Evolutionary conservation across 92 coral and sea anemone species (phyloP).

Genomic region (Epizoanthus rinbou): DNA sequence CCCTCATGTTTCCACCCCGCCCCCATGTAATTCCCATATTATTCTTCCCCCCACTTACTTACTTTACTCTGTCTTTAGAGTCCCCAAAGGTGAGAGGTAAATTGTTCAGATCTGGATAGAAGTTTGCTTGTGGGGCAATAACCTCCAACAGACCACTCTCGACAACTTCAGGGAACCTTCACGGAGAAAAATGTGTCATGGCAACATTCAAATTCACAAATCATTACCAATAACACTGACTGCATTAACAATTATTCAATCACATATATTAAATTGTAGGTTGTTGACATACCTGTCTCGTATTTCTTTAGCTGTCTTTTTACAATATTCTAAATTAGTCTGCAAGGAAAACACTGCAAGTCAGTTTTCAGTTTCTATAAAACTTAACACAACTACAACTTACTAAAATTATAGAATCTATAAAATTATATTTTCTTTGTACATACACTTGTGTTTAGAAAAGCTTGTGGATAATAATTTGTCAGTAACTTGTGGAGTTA

Average conservation of each 20-base stretch:
- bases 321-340: constrained; percentile 59
- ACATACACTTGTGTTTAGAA: too few relatives aligned
- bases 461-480: too few relatives aligned
- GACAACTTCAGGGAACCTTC: constrained; percentile 66
- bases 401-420: too few relatives aligned
- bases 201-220: neutral
- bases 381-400: too few relatives aligned
- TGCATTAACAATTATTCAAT: too few relatives aligned
- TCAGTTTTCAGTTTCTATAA: too few relatives aligned
- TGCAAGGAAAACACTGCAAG: constrained; percentile 27
- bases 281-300: constrained; percentile 52
- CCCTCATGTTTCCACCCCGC: too few relatives aligned
- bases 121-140: constrained; percentile 81
- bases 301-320: constrained; percentile 55
- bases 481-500: too few relatives aligned
- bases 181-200: neutral
- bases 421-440: too few relatives aligned
- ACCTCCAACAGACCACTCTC: constrained; percentile 84
- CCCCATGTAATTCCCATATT: too few relatives aligned
- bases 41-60: constrained; percentile 23
- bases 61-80: constrained; percentile 90
- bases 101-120: constrained; percentile 87
- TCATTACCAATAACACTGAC: too few relatives aligned
- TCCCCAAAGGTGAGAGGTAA: constrained; percentile 92
- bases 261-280: too few relatives aligned